These are phyloP conservation scores for Hydrochoerus hydrochaeris DNA, from an alignment of 2,113 vertebrate genomes.

Conservation along the genomic window DNA sequence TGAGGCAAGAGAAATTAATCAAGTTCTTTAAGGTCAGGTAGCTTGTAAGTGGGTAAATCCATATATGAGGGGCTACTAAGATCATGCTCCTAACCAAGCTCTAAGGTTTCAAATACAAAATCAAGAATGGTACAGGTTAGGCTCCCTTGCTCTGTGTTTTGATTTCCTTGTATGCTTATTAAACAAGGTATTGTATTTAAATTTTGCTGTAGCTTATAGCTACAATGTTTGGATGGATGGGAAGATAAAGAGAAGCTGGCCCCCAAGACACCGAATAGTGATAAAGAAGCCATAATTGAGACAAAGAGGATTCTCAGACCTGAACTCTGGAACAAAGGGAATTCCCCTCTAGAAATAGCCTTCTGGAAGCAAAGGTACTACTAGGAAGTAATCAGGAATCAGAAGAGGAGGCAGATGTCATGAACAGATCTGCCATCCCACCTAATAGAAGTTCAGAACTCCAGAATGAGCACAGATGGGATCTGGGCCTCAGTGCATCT, in stretches of 20 bases:
- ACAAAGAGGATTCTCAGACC: not conserved
- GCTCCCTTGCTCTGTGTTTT: not conserved
- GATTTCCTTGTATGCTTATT: not conserved
- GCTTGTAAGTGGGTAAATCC: not conserved
- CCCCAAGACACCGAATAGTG: not conserved
- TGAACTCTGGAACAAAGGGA: not conserved
- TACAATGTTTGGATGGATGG: not conserved
- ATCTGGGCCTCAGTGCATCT: not conserved
- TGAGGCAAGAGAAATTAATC: not conserved
- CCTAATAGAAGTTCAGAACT: not conserved
- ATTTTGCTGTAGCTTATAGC: not conserved
- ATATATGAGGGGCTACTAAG: not conserved
- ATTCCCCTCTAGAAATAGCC: not conserved
- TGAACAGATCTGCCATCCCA: not conserved
- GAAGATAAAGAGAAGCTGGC: not conserved
- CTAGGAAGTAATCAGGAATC: not conserved
- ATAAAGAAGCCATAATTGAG: not conserved
- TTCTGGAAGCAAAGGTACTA: not conserved
- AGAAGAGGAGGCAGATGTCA: not conserved
- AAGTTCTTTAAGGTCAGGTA: not conserved
- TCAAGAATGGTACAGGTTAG: not conserved
- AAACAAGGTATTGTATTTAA: not conserved
- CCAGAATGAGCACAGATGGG: not conserved
- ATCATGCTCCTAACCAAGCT: not conserved
- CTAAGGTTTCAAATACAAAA: not conserved